Base-by-base conservation (phyloP, 2,888 invertebrate species). In the Eristalis intricaria region DNA sequence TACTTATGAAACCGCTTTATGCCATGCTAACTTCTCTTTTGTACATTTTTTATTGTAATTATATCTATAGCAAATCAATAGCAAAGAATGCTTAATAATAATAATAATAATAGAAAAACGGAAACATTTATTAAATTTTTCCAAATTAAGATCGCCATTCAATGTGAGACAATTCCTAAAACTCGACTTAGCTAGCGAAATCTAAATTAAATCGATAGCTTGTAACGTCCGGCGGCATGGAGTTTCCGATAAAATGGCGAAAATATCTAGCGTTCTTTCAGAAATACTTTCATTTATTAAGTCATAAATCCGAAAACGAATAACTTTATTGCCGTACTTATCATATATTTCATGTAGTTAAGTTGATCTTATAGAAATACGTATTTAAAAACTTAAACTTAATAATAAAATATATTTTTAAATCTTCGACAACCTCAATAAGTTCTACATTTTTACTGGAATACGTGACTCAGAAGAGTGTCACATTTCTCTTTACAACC, bases 221-320 rank as follows among this genome's bases (percentile, higher is more conserved):
- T 40, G n/a, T 40, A 73, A 19, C 61, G 19, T 61, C 32, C 40
- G 10, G 11, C 26, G 19, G 23, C 38, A 65, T 65, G 19, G 63
- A 13, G 68, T 74, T 73, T 58, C 84, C 80, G 84, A 85, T 81
- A 85, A 85, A 85, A 85, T 85, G 85, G 85, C 81, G 85, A 61
- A 85, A 81, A 65, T 85, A 69, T 71, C 69, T 4, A 26, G 5
- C 15, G 29, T 35, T 26, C 19, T 61, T 43, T 15, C 4, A 15
- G 22, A 73, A 60, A 43, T 60, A 13, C 4, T 22, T 11, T 4
- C 23, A 56, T 38, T 58, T 22, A 23, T 1, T 15, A n/a, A 23
- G 40, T 5, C 19, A 11, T 0, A 23, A n/a, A 50, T n/a, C n/a
- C 11, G 56, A 23, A 1, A n/a, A 2, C 11, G 7, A 1, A 8